Percentiles rank a stretch among this genome's conserved stretches.
Conservation (phyloP, 2,888 invertebrate species). For the Griposia aprilina region DNA sequence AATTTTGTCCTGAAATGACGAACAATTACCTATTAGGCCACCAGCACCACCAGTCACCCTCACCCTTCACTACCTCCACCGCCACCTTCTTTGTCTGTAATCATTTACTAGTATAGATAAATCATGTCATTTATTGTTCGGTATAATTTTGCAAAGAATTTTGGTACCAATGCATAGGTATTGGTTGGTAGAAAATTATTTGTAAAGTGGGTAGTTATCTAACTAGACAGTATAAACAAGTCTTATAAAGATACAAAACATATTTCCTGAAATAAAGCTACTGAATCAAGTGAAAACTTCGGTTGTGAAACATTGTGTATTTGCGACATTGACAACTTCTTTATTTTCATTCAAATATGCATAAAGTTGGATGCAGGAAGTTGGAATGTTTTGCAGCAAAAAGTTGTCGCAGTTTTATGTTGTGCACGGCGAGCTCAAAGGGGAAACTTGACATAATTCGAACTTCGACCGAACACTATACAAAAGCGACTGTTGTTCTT, state of each 20-base stretch:
- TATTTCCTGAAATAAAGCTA: background rate
- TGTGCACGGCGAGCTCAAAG: conserved; percentile 14
- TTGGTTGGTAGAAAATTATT: too few species aligned
- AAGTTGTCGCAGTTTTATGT: conserved; percentile 20
- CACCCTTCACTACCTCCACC: background rate
- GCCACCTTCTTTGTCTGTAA: background rate
- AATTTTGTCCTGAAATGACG: conserved; percentile 79
- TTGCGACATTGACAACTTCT: background rate
- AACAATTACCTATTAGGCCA: background rate
- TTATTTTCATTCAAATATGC: conserved; percentile 35
- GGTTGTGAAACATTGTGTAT: background rate
- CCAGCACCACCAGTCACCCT: background rate
- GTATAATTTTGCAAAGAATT: background rate
- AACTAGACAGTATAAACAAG: background rate
- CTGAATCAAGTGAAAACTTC: background rate
- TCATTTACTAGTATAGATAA: background rate
- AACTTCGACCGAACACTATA: conserved; percentile 22
- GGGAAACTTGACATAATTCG: conserved; percentile 31
- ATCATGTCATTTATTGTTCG: background rate
- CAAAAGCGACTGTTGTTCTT: conserved; percentile 27
- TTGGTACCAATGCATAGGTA: background rate
- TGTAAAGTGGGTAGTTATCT: too few species aligned
- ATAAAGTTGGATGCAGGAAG: conserved; percentile 37
- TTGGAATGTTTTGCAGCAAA: conserved; percentile 36
- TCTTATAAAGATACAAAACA: background rate